Conservation (phyloP, 2,888 invertebrate genomes). For the Trissoscelio sp. region DNA sequence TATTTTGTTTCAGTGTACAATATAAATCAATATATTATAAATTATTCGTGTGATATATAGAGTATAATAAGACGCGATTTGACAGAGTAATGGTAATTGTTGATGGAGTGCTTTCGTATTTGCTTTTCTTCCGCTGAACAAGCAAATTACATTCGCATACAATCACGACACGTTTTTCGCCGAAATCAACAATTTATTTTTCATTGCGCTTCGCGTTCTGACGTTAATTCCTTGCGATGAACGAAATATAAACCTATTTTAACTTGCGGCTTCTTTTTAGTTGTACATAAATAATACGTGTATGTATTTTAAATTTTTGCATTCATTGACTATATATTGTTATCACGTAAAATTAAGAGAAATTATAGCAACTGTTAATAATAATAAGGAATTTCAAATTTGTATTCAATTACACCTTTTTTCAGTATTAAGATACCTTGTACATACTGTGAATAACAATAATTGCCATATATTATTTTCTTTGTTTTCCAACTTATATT, state of each 20-base stretch:
- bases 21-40: slow-evolving; percentile 9
- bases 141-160: slow-evolving; percentile 22
- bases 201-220: slow-evolving; percentile 1
- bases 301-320: slow-evolving; percentile 4
- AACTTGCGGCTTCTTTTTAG: slow-evolving; percentile 11
- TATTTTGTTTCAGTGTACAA: slow-evolving; percentile 27
- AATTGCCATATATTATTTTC: slow-evolving; percentile 43
- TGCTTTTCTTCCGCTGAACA: slow-evolving; percentile 32
- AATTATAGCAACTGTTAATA: slow-evolving; percentile 37
- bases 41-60: slow-evolving; percentile 40
- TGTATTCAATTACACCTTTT: background rate
- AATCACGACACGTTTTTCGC: slow-evolving; percentile 6
- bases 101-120: slow-evolving; percentile 20
- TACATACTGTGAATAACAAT: slow-evolving; percentile 55
- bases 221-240: too few relatives aligned
- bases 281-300: slow-evolving; percentile 28
- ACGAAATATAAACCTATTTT: background rate
- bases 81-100: slow-evolving; percentile 16
- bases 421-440: slow-evolving; percentile 55
- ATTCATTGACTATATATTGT: slow-evolving; percentile 28
- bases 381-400: background rate
- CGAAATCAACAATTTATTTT: slow-evolving; percentile 1
- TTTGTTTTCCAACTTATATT: slow-evolving; percentile 41
- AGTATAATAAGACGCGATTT: slow-evolving; percentile 8
- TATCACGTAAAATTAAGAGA: slow-evolving; percentile 9